A percentile compares a stretch with the other conserved stretches of the same genome.
These are phyloP conservation scores for Scaptomyza graminum DNA, from an alignment of 1,140 invertebrate species.

Conservation along the genomic window DNA sequence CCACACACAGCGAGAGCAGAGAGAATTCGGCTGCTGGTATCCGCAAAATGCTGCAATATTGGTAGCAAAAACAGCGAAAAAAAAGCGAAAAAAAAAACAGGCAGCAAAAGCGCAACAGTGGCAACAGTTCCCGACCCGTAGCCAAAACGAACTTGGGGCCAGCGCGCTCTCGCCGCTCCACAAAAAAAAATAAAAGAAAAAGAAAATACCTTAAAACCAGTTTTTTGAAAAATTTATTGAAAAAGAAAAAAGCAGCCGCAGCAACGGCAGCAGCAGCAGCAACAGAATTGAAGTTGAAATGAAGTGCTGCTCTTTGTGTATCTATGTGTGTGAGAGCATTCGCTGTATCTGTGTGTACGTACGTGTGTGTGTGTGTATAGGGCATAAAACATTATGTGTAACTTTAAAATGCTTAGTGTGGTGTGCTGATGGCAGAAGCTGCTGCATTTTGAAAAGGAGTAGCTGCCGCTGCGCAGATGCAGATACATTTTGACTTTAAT, in stretches of 20 bases:
- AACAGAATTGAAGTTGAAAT: slow-evolving; percentile 78
- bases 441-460: slow-evolving; percentile 78
- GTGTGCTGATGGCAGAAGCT: slow-evolving; percentile 76
- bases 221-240: slow-evolving; percentile 77
- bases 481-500: slow-evolving; percentile 72
- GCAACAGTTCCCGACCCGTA: slow-evolving; percentile 55
- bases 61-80: slow-evolving; percentile 45
- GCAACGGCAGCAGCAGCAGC: slow-evolving; percentile 27
- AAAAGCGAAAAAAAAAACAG: slow-evolving; percentile 28
- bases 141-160: slow-evolving; percentile 39
- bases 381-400: slow-evolving; percentile 52
- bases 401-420: slow-evolving; percentile 69
- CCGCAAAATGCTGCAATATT: slow-evolving; percentile 53
- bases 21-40: neutral
- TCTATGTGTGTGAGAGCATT: slow-evolving; percentile 32
- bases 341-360: slow-evolving; percentile 29
- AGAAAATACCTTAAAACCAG: slow-evolving; percentile 83
- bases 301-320: slow-evolving; percentile 57
- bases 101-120: slow-evolving; percentile 59
- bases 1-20: slow-evolving; percentile 2
- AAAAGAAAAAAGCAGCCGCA: slow-evolving; percentile 58
- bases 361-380: slow-evolving; percentile 27
- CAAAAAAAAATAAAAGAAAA: slow-evolving; percentile 39
- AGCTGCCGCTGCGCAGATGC: slow-evolving; percentile 71
- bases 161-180: slow-evolving; percentile 25